Evolutionary conservation across 2,113 vertebrate genomes (phyloP), one percentile per base, ranked within the genome.

Genomic region (Aythya baeri): DNA sequence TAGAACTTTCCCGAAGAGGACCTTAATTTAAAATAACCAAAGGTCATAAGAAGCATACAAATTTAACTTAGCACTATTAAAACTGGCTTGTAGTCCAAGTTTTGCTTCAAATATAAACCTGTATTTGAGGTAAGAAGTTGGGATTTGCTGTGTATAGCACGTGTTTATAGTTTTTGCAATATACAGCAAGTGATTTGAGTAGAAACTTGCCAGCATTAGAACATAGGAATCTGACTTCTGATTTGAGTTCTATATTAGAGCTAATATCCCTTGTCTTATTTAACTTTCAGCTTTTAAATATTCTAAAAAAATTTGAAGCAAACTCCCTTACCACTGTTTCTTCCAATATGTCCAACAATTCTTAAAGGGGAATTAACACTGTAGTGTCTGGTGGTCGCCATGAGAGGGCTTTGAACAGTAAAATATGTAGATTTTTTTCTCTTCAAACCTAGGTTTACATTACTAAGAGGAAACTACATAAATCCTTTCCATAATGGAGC

Each of bases 401-500:
- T 84, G 17, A 94, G 86, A 92, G 91, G 91, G 88, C 94, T 90
- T 88, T 55, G 36, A 84, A 79, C 63, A 54, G 29, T 43, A 82
- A 76, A 88, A 75, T 55, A 32, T 2, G 1, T 66, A 27, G 44
- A 89, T 62, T 55, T 71, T 71, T 93, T 78, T 38, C 41, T 27
- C 10, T 44, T 70, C 31, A 77, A 50, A 34, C 26, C 7, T 50
- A 78, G 76, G 14, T 83, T 91, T 93, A 63, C 15, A 26, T 43
- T 61, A 76, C 86, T 88, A 61, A 84, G 57, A 72, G 76, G 52
- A 96, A 94, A 85, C 65, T 27, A 55, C 88, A 86, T 86, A 95
- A 95, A 94, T 93, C 90, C n/a, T 91, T 89, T 92, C 62, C 38
- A 72, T 94, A 91, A 84, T 71, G 70, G 71, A 91, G 62, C 66